Conservation (phyloP, 2,888 invertebrate genomes). For the Dasypogon diadema region DNA sequence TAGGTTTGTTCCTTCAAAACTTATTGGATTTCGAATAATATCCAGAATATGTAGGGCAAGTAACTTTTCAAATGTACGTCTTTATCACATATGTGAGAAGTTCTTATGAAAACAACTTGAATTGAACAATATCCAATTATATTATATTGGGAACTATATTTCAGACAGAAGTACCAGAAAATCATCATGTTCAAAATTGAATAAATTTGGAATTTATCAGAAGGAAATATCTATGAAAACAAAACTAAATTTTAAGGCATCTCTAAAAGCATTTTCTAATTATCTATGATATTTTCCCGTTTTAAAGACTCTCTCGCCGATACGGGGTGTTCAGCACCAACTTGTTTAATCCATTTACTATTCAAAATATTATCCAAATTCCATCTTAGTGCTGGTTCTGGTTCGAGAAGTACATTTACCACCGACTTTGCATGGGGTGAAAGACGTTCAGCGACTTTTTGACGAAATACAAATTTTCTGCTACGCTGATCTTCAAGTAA, state of each 20-base stretch:
- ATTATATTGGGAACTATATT: neutral
- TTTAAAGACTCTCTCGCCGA: neutral
- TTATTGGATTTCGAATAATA: no score
- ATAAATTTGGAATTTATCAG: neutral
- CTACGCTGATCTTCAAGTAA: conserved; percentile 87
- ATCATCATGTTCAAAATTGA: neutral
- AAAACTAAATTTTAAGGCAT: neutral
- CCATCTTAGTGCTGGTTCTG: conserved; percentile 82
- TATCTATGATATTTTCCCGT: conserved; percentile 24
- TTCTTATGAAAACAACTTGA: no score
- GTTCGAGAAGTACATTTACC: conserved; percentile 85
- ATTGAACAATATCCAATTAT: neutral
- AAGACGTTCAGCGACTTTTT: conserved; percentile 77
- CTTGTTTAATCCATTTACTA: conserved; percentile 76
- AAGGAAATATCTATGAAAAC: neutral
- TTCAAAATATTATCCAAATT: conserved; percentile 80
- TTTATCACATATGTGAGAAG: no score
- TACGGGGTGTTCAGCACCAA: conserved; percentile 15
- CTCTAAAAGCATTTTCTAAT: conserved; percentile 2
- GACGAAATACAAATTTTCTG: conserved; percentile 82
- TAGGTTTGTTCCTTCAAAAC: no score
- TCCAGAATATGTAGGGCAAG: no score
- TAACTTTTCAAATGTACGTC: no score
- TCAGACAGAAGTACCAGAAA: neutral
- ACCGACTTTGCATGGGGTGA: conserved; percentile 81